These are phyloP conservation scores for Flexamia atlantica DNA, from an alignment of 2,888 invertebrate genomes.

Conservation along the genomic window DNA sequence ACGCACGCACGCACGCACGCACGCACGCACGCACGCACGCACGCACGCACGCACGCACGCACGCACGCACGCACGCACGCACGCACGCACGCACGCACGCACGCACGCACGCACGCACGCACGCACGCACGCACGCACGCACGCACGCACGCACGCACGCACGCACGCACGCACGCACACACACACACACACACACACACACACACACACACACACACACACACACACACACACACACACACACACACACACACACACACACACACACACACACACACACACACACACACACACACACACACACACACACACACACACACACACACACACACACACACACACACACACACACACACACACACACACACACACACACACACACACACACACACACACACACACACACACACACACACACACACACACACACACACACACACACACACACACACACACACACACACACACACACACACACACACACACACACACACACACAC, in stretches of 20 bases:
- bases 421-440: constrained; percentile 28
- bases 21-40: constrained; percentile 57
- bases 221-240: constrained; percentile 38
- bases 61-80: constrained; percentile 37
- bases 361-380: constrained; percentile 38
- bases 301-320: constrained; percentile 38
- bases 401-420: constrained; percentile 37
- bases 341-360: constrained; percentile 38
- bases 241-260: constrained; percentile 38
- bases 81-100: constrained; percentile 25
- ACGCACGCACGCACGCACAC: constrained; percentile 42
- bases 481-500: constrained; percentile 46
- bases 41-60: constrained; percentile 55
- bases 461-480: constrained; percentile 43
- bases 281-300: constrained; percentile 38
- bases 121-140: constrained; percentile 43
- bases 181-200: constrained; percentile 38
- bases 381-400: constrained; percentile 38
- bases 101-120: constrained; percentile 42
- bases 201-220: constrained; percentile 38
- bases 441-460: constrained; percentile 32
- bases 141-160: constrained; percentile 43
- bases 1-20: constrained; percentile 57
- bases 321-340: constrained; percentile 38
- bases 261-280: constrained; percentile 38